These are phyloP conservation scores for Platanista minor DNA, from an alignment of 2,113 vertebrate species.

Conservation along the genomic window DNA sequence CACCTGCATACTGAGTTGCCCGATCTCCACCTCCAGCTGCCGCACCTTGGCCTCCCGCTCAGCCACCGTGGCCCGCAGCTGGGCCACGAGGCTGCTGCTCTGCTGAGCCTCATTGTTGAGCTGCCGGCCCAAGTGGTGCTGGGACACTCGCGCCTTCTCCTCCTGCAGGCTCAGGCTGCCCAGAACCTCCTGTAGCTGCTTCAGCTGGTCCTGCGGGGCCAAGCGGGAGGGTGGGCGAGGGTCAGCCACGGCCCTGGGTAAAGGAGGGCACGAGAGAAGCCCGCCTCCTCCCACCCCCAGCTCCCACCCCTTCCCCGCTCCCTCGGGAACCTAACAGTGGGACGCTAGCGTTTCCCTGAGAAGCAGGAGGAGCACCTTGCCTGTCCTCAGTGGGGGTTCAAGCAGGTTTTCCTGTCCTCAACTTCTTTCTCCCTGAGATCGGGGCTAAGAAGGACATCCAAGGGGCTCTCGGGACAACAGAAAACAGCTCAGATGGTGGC, in stretches of 20 bases:
- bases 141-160: slow-evolving; percentile 58
- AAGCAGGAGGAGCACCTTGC: background rate
- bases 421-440: background rate
- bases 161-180: slow-evolving; percentile 82
- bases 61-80: slow-evolving; percentile 81
- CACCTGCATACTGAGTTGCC: slow-evolving; percentile 81
- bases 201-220: slow-evolving; percentile 86
- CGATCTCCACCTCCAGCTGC: slow-evolving; percentile 82
- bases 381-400: accelerated
- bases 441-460: background rate
- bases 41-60: slow-evolving; percentile 86
- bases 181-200: slow-evolving; percentile 87
- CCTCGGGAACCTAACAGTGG: background rate
- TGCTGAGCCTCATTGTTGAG: slow-evolving; percentile 75
- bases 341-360: background rate
- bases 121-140: slow-evolving; percentile 64
- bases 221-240: background rate
- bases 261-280: too few relatives aligned
- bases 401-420: background rate
- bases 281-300: accelerated
- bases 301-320: background rate
- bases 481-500: background rate
- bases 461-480: background rate
- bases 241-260: background rate
- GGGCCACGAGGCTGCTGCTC: slow-evolving; percentile 78